Conservation (phyloP, 2,797 vertebrate genomes). For the Phaenicophaeus curvirostris region DNA sequence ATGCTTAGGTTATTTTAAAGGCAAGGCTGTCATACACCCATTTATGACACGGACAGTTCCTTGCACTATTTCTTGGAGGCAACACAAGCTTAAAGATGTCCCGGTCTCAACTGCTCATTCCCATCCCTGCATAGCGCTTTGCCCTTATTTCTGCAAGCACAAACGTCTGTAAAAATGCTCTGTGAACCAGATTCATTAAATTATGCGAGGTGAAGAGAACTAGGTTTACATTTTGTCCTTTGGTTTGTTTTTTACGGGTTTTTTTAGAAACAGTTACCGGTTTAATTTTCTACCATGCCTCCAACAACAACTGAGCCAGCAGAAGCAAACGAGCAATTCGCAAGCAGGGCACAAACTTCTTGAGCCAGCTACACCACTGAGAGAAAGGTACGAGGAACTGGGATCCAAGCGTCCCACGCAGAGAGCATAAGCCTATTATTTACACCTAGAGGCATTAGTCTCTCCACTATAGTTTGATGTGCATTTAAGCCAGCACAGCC, state of each 20-base stretch:
- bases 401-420: neutral
- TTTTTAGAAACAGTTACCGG: neutral
- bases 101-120: neutral
- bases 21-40: neutral
- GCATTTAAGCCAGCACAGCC: neutral
- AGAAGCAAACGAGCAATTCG: constrained; percentile 22
- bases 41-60: neutral
- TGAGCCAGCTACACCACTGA: constrained; percentile 18
- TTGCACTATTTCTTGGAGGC: neutral
- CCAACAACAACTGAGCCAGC: neutral
- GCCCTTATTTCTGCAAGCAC: neutral
- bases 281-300: neutral
- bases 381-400: neutral
- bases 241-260: neutral
- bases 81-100: neutral
- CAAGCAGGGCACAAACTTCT: constrained; percentile 1
- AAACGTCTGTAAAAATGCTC: neutral
- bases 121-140: rapidly evolving
- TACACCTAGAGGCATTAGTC: constrained; percentile 1
- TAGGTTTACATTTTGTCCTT: neutral
- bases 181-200: neutral
- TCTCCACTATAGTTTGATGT: neutral
- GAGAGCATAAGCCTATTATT: constrained; percentile 50
- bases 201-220: neutral
- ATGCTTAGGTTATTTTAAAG: constrained; percentile 11